Conservation (phyloP, 2,113 vertebrate species). For the Phaethornis superciliosus region DNA sequence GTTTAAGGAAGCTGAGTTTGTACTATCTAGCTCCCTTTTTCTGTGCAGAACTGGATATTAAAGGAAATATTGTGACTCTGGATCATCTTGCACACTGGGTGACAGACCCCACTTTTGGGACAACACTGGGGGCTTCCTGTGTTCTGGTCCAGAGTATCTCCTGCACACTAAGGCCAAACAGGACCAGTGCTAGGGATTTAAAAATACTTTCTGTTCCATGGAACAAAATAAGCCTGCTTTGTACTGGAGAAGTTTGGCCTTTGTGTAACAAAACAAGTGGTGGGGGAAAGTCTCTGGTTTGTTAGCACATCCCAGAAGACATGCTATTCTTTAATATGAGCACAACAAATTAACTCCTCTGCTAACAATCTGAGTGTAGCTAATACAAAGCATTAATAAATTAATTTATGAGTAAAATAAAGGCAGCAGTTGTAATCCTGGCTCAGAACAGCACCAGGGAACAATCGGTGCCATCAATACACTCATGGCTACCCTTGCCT, state of each 20-base stretch:
- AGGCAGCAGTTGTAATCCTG: neutral
- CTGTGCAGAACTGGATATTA: too few relatives aligned
- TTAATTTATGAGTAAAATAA: neutral
- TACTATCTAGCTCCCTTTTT: too few relatives aligned
- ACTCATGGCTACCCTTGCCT: neutral
- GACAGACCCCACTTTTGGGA: too few relatives aligned
- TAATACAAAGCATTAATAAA: neutral
- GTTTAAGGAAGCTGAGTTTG: too few relatives aligned
- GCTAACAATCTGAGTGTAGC: neutral
- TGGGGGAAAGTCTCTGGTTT: neutral
- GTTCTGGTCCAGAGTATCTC: neutral
- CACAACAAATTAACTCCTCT: neutral
- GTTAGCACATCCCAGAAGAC: neutral
- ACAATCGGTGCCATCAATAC: neutral
- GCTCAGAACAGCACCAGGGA: neutral
- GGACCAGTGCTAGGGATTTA: neutral
- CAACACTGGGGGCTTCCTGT: neutral
- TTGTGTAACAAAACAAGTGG: neutral
- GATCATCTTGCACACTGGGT: too few relatives aligned
- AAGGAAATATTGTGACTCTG: too few relatives aligned
- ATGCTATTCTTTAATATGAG: neutral
- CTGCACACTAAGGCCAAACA: accelerated
- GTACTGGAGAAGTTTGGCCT: neutral
- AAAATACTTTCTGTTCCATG: neutral
- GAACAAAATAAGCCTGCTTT: neutral